Evolutionary conservation across 2,888 invertebrate genomes (phyloP).

Genomic region (Eristalis intricaria): DNA sequence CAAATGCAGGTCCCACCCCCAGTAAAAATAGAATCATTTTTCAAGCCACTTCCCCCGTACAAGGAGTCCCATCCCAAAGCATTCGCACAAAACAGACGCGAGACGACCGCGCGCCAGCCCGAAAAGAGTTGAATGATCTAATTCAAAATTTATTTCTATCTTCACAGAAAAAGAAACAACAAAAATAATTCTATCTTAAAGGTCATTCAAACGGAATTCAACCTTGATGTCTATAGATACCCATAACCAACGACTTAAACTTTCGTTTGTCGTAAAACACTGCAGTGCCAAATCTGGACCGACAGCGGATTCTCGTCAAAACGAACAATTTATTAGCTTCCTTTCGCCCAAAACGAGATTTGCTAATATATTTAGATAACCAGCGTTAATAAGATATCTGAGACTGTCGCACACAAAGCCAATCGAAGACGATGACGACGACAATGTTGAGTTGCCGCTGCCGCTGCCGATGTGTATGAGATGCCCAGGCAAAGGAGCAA

Average conservation of each 20-base stretch:
- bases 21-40: background rate
- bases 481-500: background rate
- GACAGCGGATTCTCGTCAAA: slow-evolving; percentile 15
- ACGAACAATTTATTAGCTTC: slow-evolving; percentile 7
- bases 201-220: slow-evolving; percentile 27
- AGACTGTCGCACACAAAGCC: background rate
- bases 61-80: background rate
- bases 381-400: background rate
- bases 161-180: background rate
- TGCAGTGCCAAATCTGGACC: slow-evolving; percentile 31
- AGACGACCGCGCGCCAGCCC: background rate
- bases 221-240: slow-evolving; percentile 12
- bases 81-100: background rate
- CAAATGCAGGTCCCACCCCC: background rate
- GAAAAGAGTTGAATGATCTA: slow-evolving; percentile 42
- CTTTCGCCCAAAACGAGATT: slow-evolving; percentile 4
- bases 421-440: background rate
- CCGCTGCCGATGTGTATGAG: background rate
- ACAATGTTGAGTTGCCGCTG: background rate
- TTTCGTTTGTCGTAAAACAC: slow-evolving; percentile 19
- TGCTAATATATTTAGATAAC: slow-evolving; percentile 2
- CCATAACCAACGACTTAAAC: background rate
- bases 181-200: slow-evolving; percentile 6
- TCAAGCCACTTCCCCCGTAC: background rate
- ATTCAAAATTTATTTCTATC: slow-evolving; percentile 22